Evolutionary conservation across 2,888 invertebrate species (phyloP), one percentile per base, ranked within the genome.

Genomic region (Chloroclysta siterata): DNA sequence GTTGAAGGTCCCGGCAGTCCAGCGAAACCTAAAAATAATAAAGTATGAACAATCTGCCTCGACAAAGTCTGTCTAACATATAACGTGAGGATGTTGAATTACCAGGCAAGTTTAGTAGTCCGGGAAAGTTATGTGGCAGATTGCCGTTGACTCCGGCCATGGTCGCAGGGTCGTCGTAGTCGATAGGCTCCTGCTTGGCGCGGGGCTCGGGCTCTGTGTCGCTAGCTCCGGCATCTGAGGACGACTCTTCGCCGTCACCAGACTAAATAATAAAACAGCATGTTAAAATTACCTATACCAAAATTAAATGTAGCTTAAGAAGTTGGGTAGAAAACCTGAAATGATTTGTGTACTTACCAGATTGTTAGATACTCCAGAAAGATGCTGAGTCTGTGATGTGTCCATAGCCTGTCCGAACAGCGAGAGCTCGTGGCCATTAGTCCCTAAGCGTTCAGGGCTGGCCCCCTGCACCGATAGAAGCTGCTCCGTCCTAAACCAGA

Each of bases 41-140:
- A 53, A 17, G 8, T 39, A 44, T 61, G 3, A 65, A 14, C 29
- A 44, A 39, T 7, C 50, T 51, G 39, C 15, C 5, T 52, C 17
- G 42, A 56, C 53, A 17, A 29, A 48, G 3, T 22, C n/a, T 22
- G 0, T 11, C 8, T 1, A 13, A 41, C 7, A 22, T 10, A 11
- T 36, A n/a, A n/a, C n/a, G n/a, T n/a, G 42, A 36, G 54, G 5
- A 29, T 29, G 10, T 50, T 33, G 1, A 39, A 15, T 66, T 83
- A 96, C 96, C 97, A 95, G 96, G 97, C 76, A 97, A 93, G 78
- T 97, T 96, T 74, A 97, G 94, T 72, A 97, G 94, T 75, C 96
- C 96, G 33, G 97, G 97, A 88, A 97, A 97, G 79, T 96, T 95
- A 77, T 96, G 95, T 69, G 95, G 93, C 75, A 95, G 91, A 28